Base-by-base conservation (phyloP, 1,140 invertebrate species). In the Camponotus vicinus region DNA sequence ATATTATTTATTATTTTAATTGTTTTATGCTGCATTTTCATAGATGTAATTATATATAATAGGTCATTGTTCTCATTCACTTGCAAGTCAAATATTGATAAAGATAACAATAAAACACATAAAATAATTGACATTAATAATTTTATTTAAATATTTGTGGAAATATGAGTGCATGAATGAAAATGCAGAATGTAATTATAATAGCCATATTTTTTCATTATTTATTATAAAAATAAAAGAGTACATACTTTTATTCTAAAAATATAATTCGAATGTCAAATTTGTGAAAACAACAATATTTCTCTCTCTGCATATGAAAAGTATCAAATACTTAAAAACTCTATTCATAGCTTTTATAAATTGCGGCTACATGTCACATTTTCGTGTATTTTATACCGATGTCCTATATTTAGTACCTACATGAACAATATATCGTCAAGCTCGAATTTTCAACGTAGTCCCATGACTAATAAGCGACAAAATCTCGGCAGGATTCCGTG, bases 191-290 rank as follows among this genome's bases (percentile, higher is more conserved):
- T 13, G 27, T 13, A 32, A 6, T 64, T 77, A 45, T 40, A 42
- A 61, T 27, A 15, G 42, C 34, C 11, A 37, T 34, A 77, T 21
- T 6, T 77, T 27, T 57, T 78, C 6, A 34, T 78, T 13, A 34
- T 13, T 64, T 34, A 34, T 78, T 78, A 55, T 15, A 70, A 40
- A 69, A 80, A 18, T 40, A 27, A 21, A 69, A 40, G 8, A 13
- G 0, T 52, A 6, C 27, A 34, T 18, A 9, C 1, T 37, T 4
- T 9, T 63, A n/a, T 69, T 67, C 3, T 18, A 9, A 8, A 32
- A 15, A 34, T 57, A 34, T 57, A 57, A n/a, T 52, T 49, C 11
- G 2, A 45, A 78, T 64, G 34, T 66, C 27, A 13, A 63, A 37
- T 32, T 52, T 52, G 15, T 3, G 49, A 6, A 1, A 2, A 8